These are phyloP conservation scores for Bembecia ichneumoniformis DNA, from an alignment of 2,888 invertebrate species.

Conservation along the genomic window DNA sequence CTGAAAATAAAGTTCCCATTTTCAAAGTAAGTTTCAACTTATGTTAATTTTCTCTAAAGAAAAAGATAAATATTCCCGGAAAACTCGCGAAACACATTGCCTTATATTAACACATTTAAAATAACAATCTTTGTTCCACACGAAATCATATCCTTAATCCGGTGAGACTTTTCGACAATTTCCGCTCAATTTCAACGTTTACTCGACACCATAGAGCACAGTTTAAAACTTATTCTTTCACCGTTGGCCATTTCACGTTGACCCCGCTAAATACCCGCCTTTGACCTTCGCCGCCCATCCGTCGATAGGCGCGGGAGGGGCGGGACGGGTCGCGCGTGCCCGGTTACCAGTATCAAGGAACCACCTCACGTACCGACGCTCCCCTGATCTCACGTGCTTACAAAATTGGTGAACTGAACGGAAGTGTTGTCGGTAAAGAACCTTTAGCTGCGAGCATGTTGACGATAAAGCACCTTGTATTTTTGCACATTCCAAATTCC, in stretches of 20 bases:
- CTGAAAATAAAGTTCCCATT: no score
- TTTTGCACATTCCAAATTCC: constrained; percentile 14
- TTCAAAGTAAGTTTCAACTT: no score
- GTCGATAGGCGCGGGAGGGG: constrained; percentile 5
- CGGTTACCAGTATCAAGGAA: constrained; percentile 24
- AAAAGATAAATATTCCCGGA: no score
- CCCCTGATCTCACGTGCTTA: constrained; percentile 39
- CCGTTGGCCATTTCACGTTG: constrained; percentile 14
- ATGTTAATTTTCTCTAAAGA: no score
- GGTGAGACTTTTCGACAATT: constrained; percentile 20
- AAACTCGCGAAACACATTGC: neutral
- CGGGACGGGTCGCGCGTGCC: constrained; percentile 10
- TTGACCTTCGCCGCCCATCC: neutral
- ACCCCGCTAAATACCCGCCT: constrained; percentile 5
- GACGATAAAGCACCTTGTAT: constrained; percentile 23
- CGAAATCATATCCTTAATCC: constrained; percentile 1
- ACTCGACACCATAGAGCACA: constrained; percentile 28
- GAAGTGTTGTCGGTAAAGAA: constrained; percentile 29
- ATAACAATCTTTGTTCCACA: neutral
- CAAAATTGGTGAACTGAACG: constrained; percentile 37
- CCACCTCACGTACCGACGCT: constrained; percentile 36
- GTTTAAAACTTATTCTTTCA: constrained; percentile 38
- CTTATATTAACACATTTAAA: neutral
- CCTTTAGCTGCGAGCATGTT: constrained; percentile 17
- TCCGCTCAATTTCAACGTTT: constrained; percentile 40